phyloP scores from a whole-genome alignment of 2,113 vertebrate genomes.

The Pterocles gutturalis region DNA sequence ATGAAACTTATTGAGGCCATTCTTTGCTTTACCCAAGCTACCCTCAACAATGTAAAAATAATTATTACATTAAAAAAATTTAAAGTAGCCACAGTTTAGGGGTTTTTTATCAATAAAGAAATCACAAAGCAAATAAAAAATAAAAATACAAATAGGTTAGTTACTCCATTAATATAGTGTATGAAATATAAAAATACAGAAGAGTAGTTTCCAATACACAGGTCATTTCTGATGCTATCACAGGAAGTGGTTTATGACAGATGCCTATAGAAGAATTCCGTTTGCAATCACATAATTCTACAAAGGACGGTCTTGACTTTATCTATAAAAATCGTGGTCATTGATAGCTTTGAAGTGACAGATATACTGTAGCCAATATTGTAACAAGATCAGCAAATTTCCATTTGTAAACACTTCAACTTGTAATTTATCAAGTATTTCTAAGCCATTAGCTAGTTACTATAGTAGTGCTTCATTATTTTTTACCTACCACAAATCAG shows the following conservation, averaged over 20 bases:
- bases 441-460: not conserved
- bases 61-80: not conserved
- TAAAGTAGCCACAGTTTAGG: not conserved
- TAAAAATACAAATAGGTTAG: not conserved
- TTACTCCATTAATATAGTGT: not conserved
- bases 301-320: not conserved
- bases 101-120: not conserved
- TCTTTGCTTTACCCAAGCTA: not conserved
- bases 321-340: not conserved
- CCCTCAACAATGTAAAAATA: not conserved
- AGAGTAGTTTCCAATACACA: not conserved
- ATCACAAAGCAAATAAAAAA: not conserved
- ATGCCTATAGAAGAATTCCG: not conserved
- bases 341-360: not conserved
- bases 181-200: not conserved
- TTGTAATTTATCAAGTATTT: not conserved
- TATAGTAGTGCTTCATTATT: not conserved
- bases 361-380: not conserved
- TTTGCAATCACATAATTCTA: not conserved
- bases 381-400: not conserved
- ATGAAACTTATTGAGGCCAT: not conserved
- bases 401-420: not conserved
- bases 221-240: not conserved
- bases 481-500: not conserved
- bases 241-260: not conserved